Percentiles rank a stretch among this genome's conserved stretches.
Evolutionary conservation across 2,113 vertebrate species (phyloP).

Genomic region (Ictalurus furcatus): DNA sequence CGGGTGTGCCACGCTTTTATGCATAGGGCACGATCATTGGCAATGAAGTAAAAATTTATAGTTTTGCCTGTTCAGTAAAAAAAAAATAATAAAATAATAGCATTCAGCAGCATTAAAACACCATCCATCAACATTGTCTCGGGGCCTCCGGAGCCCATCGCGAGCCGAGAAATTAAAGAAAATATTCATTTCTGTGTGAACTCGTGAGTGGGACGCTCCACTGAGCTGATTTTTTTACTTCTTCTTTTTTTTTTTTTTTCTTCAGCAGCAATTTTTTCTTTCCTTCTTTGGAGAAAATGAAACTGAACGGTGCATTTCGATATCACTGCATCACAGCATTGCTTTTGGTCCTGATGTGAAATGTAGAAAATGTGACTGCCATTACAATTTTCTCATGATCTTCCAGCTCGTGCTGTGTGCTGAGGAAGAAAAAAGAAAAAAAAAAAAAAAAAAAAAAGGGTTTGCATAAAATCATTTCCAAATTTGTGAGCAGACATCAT

Average conservation of each 20-base stretch:
- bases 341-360: conserved; percentile 36
- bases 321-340: conserved; percentile 61
- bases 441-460: background rate
- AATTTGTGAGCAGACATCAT: conserved; percentile 30
- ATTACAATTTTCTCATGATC: conserved; percentile 38
- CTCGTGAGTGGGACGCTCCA: conserved; percentile 79
- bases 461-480: conserved; percentile 25
- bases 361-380: conserved; percentile 43
- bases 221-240: conserved; percentile 62
- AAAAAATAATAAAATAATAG: conserved; percentile 98
- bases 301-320: conserved; percentile 70
- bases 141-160: conserved; percentile 78
- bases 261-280: conserved; percentile 15
- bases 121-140: conserved; percentile 98
- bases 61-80: conserved; percentile 96
- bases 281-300: conserved; percentile 68
- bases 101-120: conserved; percentile 99
- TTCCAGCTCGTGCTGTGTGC: conserved; percentile 13
- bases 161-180: conserved; percentile 90
- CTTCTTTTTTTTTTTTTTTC: conserved; percentile 34
- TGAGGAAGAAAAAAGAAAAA: background rate
- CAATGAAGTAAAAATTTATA: conserved; percentile 99
- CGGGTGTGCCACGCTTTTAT: conserved; percentile 84
- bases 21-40: conserved; percentile 91
- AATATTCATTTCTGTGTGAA: conserved; percentile 94